Base-by-base conservation (phyloP, 1,140 invertebrate genomes). In the Thalassaphorura encarpata region DNA sequence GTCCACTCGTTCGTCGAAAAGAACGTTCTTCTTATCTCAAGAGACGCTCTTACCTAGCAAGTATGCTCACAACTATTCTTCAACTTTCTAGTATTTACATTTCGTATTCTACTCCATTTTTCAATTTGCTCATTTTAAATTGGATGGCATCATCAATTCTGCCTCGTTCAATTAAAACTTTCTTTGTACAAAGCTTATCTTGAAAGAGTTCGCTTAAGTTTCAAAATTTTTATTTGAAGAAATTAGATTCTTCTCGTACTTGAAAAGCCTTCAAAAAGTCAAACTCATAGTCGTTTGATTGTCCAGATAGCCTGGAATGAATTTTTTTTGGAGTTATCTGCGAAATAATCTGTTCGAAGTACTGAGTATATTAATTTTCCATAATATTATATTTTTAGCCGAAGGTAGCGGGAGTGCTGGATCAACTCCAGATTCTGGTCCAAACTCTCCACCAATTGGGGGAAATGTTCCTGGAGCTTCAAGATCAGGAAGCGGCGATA, bases 1-100 rank as follows among this genome's bases (percentile, higher is more conserved):
- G 87, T 71, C 88, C 89, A 64, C 82, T 90, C 72, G 83, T 87
- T 66, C 79, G 88, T 64, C 79, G 89, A 66, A 87, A 87, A 71
- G 84, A 87, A 62, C 76, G 80, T 67, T 80, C 85, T 67, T 79
- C 80, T 69, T 78, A 80, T 72, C 77, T 80, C 78, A 92, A 87
- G 78, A 75, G 80, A 70, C 83, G 83, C 70, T 80, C 81, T 64
- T 79, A 80, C 64, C 73, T 85, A 64, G 80, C 84, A 83, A 85
- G 84, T 87, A 85, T 27, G 42, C 29, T 26, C 29, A 23, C 36
- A 53, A 52, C 42, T 23, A n/a, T n/a, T n/a, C n/a, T n/a, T n/a
- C n/a, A n/a, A n/a, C n/a, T n/a, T n/a, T n/a, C n/a, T n/a, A n/a
- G n/a, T n/a, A n/a, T n/a, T n/a, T n/a, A n/a, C n/a, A n/a, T n/a